Evolutionary conservation across 2,888 invertebrate species (phyloP), one percentile per base, ranked within the genome.

Genomic region (Frankliniella fusca): DNA sequence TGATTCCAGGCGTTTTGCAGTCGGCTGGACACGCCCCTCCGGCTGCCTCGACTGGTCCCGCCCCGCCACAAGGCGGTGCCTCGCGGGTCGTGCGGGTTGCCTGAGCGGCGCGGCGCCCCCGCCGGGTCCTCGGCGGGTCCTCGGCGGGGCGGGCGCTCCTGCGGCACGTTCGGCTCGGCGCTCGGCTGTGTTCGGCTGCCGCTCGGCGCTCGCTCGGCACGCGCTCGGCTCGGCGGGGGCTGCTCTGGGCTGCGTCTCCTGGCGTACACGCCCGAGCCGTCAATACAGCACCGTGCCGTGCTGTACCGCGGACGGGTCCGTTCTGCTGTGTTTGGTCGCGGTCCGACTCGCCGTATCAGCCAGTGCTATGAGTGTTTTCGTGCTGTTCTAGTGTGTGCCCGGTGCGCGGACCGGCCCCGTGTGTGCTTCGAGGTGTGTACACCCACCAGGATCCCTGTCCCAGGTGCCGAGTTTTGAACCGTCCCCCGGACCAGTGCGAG

Each of bases 211-310:
- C 23, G 27, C 70, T 70, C 70, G 70, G 70, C 70, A n/a, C 23
- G 23, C 70, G 27, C 70, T 76, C 70, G 70, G 70, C 70, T 70
- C 70, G 23, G 70, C 70, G 9, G 23, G 70, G 70, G 70, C 70
- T 76, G 23, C 18, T 20, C 54, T 54, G 70, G 70, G 70, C 70
- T 27, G 70, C 27, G 70, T 23, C 70, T 27, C 23, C 70, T 23
- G 70, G 23, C 70, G 27, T 76, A 12, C 70, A 27, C 70, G 23
- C 10, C 70, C 27, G 23, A 27, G 9, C 27, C 70, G 70, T 76
- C 70, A 76, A 76, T 76, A 76, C 70, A 76, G 70, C 70, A 76
- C 70, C 70, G 70, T 76, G 70, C 70, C 27, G 70, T 76, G 70
- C 70, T 76, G 70, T 76, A 27, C 70, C 70, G 70, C 70, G 70